Conservation (phyloP, 92 coral and sea anemone species). For the Palythoa grandiflora region DNA sequence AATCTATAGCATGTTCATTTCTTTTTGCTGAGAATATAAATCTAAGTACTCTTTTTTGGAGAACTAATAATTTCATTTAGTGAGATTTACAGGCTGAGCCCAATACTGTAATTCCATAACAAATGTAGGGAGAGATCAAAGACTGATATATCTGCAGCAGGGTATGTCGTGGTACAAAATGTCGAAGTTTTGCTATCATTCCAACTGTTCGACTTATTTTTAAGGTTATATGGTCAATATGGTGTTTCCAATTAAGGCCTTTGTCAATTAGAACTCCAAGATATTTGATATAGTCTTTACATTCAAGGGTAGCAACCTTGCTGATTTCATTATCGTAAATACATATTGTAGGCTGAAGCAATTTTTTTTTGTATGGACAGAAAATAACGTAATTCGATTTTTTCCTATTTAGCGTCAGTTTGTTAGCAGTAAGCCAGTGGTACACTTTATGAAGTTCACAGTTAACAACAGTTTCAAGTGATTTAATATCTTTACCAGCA, state of each 20-base stretch:
- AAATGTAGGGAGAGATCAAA: slow-evolving; percentile 43
- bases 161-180: slow-evolving; percentile 45
- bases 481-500: neutral
- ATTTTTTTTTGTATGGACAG: too few relatives aligned
- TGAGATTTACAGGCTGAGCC: slow-evolving; percentile 37
- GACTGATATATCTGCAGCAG: slow-evolving; percentile 38
- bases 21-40: slow-evolving; percentile 12
- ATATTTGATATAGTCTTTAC: neutral
- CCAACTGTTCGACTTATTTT: slow-evolving; percentile 43
- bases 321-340: neutral
- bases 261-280: slow-evolving; percentile 17
- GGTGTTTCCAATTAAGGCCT: slow-evolving; percentile 39
- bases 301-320: neutral
- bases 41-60: slow-evolving; percentile 7
- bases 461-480: neutral
- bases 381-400: too few relatives aligned
- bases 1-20: slow-evolving; percentile 18
- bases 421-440: too few relatives aligned
- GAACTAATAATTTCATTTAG: neutral
- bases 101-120: slow-evolving; percentile 50
- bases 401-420: too few relatives aligned
- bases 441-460: too few relatives aligned
- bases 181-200: slow-evolving; percentile 45
- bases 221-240: slow-evolving; percentile 24
- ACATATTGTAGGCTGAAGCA: neutral